Percentiles rank a stretch among this genome's conserved stretches.
Evolutionary conservation across 1,140 invertebrate genomes (phyloP).

Genomic region (Drosophila subpulchrella): DNA sequence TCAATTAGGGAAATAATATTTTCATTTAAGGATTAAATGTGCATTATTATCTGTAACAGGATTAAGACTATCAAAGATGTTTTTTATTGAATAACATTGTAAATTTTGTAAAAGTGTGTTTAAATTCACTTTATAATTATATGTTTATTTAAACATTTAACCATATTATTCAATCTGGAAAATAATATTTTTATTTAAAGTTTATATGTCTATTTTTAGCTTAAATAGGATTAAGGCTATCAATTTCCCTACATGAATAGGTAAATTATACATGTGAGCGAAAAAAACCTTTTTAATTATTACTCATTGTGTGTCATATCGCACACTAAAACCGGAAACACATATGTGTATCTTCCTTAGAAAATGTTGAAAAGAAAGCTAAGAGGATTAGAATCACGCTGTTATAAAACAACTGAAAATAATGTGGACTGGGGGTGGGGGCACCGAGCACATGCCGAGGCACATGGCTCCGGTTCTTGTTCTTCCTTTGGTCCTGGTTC

Average conservation of each 20-base stretch:
- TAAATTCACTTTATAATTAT: too few species aligned
- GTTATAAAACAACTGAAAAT: slow-evolving; percentile 14
- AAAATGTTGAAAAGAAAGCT: slow-evolving; percentile 1
- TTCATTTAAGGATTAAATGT: too few species aligned
- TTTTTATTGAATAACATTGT: too few species aligned
- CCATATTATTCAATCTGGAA: not conserved
- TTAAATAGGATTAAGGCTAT: not conserved
- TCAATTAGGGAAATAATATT: too few species aligned
- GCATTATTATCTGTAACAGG: too few species aligned
- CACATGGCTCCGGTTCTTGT: slow-evolving; percentile 27
- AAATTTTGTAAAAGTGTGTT: too few species aligned
- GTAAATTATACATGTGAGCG: not conserved
- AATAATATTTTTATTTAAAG: not conserved
- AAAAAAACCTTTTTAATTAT: slow-evolving; percentile 9
- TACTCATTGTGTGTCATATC: not conserved
- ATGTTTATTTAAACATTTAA: too few species aligned
- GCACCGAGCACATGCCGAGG: slow-evolving; percentile 31
- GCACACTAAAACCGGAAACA: not conserved
- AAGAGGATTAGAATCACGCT: slow-evolving; percentile 35
- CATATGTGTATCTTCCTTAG: not conserved
- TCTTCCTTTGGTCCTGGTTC: not conserved
- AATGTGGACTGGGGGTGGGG: not conserved
- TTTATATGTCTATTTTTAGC: not conserved
- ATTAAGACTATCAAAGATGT: too few species aligned
- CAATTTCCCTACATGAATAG: not conserved